Conservation (phyloP, 1,140 invertebrate genomes). For the Battus philenor region DNA sequence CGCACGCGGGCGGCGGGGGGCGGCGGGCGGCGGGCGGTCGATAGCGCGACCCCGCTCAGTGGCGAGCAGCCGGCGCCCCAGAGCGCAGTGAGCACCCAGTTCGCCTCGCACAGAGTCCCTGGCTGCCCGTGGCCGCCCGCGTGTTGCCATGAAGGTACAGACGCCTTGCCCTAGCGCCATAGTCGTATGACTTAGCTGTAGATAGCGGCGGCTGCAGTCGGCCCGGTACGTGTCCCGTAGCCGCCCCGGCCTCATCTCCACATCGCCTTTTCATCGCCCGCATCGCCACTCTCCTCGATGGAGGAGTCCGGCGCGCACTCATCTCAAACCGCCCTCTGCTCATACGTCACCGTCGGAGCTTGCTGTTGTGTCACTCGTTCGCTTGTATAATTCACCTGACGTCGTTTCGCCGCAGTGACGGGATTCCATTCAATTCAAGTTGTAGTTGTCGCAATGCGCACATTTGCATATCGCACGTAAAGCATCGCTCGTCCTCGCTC, state of each 20-base stretch:
- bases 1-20: constrained; percentile 20
- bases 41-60: constrained; percentile 23
- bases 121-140: constrained; percentile 18
- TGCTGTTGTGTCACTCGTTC: background rate
- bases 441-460: too few relatives aligned
- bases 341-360: background rate
- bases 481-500: too few relatives aligned
- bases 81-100: constrained; percentile 25
- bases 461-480: too few relatives aligned
- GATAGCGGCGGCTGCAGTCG: constrained; percentile 41
- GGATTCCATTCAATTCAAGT: too few relatives aligned
- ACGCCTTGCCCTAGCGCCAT: constrained; percentile 51
- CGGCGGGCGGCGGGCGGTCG: constrained; percentile 17
- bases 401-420: too few relatives aligned
- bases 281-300: background rate
- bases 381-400: too few relatives aligned
- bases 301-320: background rate
- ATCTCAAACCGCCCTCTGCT: background rate
- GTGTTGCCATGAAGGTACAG: constrained; percentile 70
- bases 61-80: constrained; percentile 29
- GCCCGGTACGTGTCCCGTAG: constrained; percentile 44
- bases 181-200: constrained; percentile 57
- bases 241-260: constrained; percentile 19
- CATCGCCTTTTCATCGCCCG: constrained; percentile 7
- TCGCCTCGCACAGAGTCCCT: constrained; percentile 23